Evolutionary conservation across 2,888 invertebrate genomes (phyloP).

Genomic region (Hartigia nigra): DNA sequence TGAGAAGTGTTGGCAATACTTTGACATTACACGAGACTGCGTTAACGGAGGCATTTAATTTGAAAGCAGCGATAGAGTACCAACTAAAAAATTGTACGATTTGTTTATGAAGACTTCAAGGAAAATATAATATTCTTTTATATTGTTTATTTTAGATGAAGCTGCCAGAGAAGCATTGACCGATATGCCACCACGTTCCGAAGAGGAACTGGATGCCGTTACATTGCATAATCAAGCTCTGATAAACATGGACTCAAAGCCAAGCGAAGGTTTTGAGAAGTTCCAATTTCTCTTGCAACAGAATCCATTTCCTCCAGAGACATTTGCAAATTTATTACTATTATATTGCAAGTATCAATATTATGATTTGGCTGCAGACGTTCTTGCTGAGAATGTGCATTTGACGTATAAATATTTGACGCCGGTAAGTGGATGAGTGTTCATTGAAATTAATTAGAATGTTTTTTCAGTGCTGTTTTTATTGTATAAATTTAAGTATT

Average conservation of each 20-base stretch:
- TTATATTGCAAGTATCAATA: slow-evolving; percentile 98
- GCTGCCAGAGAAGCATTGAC: slow-evolving; percentile 88
- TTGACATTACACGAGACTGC: slow-evolving; percentile 94
- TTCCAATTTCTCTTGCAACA: slow-evolving; percentile 94
- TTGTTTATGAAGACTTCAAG: neutral
- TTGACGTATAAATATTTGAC: slow-evolving; percentile 95
- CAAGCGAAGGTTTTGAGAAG: slow-evolving; percentile 94
- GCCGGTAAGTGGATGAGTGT: slow-evolving; percentile 70
- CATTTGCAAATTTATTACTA: slow-evolving; percentile 93
- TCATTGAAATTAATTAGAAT: neutral
- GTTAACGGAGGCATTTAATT: slow-evolving; percentile 96
- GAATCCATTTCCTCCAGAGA: slow-evolving; percentile 97
- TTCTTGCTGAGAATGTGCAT: slow-evolving; percentile 96
- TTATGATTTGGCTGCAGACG: slow-evolving; percentile 97
- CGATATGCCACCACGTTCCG: slow-evolving; percentile 92
- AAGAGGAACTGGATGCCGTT: slow-evolving; percentile 97
- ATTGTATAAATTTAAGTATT: neutral
- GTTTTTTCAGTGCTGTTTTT: neutral
- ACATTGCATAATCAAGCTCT: slow-evolving; percentile 97
- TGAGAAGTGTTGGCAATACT: slow-evolving; percentile 96
- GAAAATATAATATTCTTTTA: slow-evolving; percentile 7
- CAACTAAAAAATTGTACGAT: slow-evolving; percentile 83
- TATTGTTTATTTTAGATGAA: slow-evolving; percentile 70
- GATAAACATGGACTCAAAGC: slow-evolving; percentile 87
- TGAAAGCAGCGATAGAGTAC: slow-evolving; percentile 98